Conservation (phyloP, 2,797 vertebrate species). For the Trachurus trachurus region DNA sequence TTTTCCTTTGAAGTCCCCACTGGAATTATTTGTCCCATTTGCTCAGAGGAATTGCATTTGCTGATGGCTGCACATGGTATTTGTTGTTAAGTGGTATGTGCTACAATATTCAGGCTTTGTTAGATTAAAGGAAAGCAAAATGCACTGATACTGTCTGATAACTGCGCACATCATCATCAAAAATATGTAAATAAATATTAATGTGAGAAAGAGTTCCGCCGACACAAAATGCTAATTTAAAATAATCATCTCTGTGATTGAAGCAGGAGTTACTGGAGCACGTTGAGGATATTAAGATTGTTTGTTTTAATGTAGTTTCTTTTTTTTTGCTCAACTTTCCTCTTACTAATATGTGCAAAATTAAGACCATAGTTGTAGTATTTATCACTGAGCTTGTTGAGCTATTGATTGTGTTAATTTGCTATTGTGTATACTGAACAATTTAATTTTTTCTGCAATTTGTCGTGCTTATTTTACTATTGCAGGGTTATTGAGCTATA, state of each 20-base stretch:
- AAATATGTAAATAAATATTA: conserved; percentile 77
- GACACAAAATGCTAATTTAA: conserved; percentile 75
- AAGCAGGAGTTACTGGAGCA: conserved; percentile 50
- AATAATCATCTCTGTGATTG: conserved; percentile 42
- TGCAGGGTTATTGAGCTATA: no score
- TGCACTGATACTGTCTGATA: conserved; percentile 60
- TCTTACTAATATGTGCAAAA: conserved; percentile 6
- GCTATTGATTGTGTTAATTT: no score
- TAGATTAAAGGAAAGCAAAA: conserved; percentile 79
- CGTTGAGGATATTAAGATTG: conserved; percentile 42
- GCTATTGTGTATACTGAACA: no score
- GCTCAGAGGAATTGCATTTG: conserved; percentile 69
- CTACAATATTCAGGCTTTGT: conserved; percentile 67
- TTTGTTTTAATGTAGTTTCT: conserved; percentile 41
- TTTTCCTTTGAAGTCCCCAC: conserved; percentile 81
- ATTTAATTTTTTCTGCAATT: no score
- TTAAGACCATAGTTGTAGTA: no score
- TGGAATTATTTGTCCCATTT: conserved; percentile 76
- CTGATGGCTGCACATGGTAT: conserved; percentile 63
- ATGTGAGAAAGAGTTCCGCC: conserved; percentile 60
- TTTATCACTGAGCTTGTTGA: no score
- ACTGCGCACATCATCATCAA: conserved; percentile 34
- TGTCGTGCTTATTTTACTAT: no score
- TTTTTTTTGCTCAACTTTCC: conserved; percentile 58
- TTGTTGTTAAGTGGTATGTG: conserved; percentile 63